Conservation (phyloP, 2,888 invertebrate genomes). For the Drosophila colorata region DNA sequence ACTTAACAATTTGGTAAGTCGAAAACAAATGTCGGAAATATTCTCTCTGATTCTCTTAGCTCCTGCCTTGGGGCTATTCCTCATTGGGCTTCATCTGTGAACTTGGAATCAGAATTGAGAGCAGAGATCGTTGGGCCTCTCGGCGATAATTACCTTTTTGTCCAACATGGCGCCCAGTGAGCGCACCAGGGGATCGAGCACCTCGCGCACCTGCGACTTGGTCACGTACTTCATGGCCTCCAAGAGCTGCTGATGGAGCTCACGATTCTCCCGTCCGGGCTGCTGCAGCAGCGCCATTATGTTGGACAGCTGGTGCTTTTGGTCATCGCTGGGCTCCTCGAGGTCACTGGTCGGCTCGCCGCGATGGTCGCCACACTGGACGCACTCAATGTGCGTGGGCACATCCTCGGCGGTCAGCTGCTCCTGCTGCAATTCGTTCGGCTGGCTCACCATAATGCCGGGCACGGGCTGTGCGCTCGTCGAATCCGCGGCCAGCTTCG, state of each 20-base stretch:
- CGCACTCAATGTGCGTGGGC: slow-evolving; percentile 56
- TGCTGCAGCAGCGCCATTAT: slow-evolving; percentile 38
- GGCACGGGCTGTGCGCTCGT: neutral
- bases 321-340: slow-evolving; percentile 1
- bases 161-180: slow-evolving; percentile 61
- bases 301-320: slow-evolving; percentile 18
- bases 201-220: slow-evolving; percentile 69
- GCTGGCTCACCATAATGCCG: neutral
- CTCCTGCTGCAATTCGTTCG: slow-evolving; percentile 10
- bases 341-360: slow-evolving; percentile 35
- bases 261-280: slow-evolving; percentile 13
- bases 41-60: neutral
- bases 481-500: neutral
- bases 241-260: slow-evolving; percentile 63
- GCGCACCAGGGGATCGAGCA: slow-evolving; percentile 75
- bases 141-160: slow-evolving; percentile 40
- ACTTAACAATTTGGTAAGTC: slow-evolving; percentile 39
- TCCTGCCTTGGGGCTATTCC: slow-evolving; percentile 1
- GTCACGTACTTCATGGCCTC: slow-evolving; percentile 79
- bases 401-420: slow-evolving; percentile 37
- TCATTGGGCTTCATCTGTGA: slow-evolving; percentile 8
- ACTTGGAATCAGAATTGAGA: neutral
- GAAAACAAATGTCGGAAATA: slow-evolving; percentile 22
- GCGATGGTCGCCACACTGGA: slow-evolving; percentile 41
- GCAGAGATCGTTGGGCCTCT: too few species aligned